Conservation (phyloP, 2,113 vertebrate genomes). For the Bubo bubo region DNA sequence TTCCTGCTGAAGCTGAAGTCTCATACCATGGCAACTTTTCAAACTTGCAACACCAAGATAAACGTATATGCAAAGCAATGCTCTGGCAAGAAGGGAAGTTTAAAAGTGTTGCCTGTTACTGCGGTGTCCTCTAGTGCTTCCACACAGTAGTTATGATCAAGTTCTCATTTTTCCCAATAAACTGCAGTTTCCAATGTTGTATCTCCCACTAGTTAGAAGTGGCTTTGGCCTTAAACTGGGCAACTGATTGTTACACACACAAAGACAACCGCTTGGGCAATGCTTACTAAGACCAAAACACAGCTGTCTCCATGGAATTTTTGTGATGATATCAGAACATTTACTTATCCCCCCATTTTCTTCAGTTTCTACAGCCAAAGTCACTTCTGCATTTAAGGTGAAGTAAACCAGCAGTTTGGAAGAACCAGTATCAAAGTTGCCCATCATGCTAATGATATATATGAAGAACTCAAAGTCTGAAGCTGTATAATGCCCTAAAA, state of each 20-base stretch:
- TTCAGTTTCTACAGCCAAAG: not conserved
- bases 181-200: not conserved
- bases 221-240: not conserved
- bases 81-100: not conserved
- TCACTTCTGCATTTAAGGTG: not conserved
- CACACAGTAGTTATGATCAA: not conserved
- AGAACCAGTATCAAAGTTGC: not conserved
- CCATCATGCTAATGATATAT: fast-evolving
- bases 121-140: conserved; percentile 46
- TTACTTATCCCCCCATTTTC: not conserved
- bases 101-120: not conserved
- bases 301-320: not conserved
- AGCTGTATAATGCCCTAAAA: not conserved
- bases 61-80: not conserved
- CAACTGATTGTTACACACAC: not conserved
- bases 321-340: not conserved
- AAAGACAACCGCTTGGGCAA: not conserved
- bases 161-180: not conserved
- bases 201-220: not conserved
- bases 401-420: not conserved
- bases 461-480: not conserved
- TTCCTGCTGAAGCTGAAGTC: not conserved
- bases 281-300: not conserved
- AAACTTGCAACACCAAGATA: not conserved
- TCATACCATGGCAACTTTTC: not conserved